phyloP scores from a whole-genome alignment of 2,113 vertebrate genomes.

The Cacatua alba region DNA sequence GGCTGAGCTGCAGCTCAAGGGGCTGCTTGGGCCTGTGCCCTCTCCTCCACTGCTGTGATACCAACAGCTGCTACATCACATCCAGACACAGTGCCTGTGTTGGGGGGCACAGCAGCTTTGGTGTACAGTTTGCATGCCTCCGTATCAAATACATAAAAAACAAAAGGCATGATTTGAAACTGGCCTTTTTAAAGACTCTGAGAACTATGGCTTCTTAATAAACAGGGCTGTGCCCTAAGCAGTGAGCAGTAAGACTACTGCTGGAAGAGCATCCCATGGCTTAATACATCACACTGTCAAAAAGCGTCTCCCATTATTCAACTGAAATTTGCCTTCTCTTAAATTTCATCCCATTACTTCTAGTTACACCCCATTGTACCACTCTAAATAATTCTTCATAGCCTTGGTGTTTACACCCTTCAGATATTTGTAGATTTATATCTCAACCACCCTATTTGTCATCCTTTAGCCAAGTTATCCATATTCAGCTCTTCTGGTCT shows the following conservation, averaged over 20 bases:
- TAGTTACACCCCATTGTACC: slow-evolving; percentile 72
- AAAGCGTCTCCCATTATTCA: slow-evolving; percentile 69
- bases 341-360: slow-evolving; percentile 73
- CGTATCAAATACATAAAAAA: background rate
- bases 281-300: slow-evolving; percentile 68
- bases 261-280: slow-evolving; percentile 21
- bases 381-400: slow-evolving; percentile 72
- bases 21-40: background rate
- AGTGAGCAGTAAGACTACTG: slow-evolving; percentile 17
- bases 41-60: background rate
- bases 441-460: slow-evolving; percentile 63
- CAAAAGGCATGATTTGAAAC: background rate
- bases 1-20: background rate
- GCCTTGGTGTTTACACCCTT: slow-evolving; percentile 73
- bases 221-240: slow-evolving; percentile 39
- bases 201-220: slow-evolving; percentile 33
- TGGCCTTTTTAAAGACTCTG: background rate
- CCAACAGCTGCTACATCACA: background rate
- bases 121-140: background rate
- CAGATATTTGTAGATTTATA: slow-evolving; percentile 73
- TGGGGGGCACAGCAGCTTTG: background rate
- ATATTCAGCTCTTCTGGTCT: slow-evolving; percentile 67
- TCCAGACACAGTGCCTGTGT: accelerated
- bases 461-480: slow-evolving; percentile 71
- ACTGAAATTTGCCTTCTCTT: slow-evolving; percentile 70